These are phyloP conservation scores for Dioctria rufipes DNA, from an alignment of 2,888 invertebrate species.

Conservation along the genomic window DNA sequence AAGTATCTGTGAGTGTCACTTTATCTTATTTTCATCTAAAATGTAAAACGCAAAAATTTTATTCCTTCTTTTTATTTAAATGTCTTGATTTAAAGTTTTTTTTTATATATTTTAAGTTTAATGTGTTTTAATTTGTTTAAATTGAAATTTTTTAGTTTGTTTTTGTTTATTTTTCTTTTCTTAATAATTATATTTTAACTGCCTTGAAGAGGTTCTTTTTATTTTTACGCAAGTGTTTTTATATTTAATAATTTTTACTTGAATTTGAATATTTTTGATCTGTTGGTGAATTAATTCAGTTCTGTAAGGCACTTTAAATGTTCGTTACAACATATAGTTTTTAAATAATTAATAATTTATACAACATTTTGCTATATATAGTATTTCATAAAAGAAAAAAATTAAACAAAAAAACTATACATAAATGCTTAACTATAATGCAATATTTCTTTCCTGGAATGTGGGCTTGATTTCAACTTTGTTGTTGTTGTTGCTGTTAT, in stretches of 20 bases:
- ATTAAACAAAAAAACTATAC: background rate
- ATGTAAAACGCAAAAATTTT: no score
- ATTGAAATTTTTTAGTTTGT: background rate
- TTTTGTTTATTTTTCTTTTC: background rate
- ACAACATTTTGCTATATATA: background rate
- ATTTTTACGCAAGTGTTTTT: slow-evolving; percentile 25
- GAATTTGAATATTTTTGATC: slow-evolving; percentile 12
- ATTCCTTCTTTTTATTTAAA: background rate
- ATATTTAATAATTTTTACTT: slow-evolving; percentile 19
- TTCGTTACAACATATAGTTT: slow-evolving; percentile 24
- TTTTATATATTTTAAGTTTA: slow-evolving; percentile 16
- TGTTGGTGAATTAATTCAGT: slow-evolving; percentile 32
- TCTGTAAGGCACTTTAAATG: slow-evolving; percentile 39
- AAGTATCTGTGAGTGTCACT: no score
- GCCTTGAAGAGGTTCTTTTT: background rate
- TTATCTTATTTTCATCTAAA: no score
- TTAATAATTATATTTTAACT: background rate
- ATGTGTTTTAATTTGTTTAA: background rate
- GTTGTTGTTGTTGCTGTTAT: background rate
- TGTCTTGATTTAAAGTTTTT: slow-evolving; percentile 4
- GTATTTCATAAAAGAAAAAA: slow-evolving; percentile 7
- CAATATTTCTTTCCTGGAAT: no score
- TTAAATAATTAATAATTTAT: background rate
- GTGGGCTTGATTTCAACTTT: background rate
- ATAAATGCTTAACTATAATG: background rate